Conservation (phyloP, 92 coral and sea anemone species). For the Porites lobata region DNA sequence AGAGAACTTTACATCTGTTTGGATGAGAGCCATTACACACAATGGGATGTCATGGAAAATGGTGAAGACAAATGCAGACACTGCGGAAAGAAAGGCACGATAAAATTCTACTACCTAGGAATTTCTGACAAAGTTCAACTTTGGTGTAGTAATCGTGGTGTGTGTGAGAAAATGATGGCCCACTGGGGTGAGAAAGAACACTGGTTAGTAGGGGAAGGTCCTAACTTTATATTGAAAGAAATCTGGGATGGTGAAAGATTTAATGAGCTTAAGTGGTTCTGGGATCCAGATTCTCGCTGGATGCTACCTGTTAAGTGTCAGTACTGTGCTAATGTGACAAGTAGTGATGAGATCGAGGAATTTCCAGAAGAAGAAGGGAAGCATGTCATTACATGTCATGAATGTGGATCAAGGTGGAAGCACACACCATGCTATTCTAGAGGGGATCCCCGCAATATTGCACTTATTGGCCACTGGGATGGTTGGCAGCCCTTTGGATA, state of each 20-base stretch:
- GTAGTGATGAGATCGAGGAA: conserved; percentile 43
- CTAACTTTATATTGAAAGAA: neutral
- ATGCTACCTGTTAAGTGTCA: conserved; percentile 65
- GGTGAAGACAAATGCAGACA: conserved; percentile 13
- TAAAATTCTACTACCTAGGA: too few species aligned
- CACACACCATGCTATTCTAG: conserved; percentile 29
- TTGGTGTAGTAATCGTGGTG: too few species aligned
- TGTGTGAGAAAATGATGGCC: too few species aligned
- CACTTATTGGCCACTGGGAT: conserved; percentile 72
- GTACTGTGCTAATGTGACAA: conserved; percentile 40
- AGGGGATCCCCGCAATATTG: conserved; percentile 69
- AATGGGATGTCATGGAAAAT: conserved; percentile 35
- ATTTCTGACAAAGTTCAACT: too few species aligned
- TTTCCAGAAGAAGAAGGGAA: conserved; percentile 24
- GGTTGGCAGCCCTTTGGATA: conserved; percentile 73
- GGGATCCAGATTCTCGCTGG: too few species aligned
- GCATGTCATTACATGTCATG: conserved; percentile 38
- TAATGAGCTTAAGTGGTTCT: too few species aligned
- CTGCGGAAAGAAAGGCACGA: too few species aligned
- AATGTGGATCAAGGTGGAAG: conserved; percentile 47
- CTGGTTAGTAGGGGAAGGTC: too few species aligned
- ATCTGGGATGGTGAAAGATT: too few species aligned
- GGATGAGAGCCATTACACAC: conserved; percentile 31
- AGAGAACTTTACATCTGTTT: conserved; percentile 42
- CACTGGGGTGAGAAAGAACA: too few species aligned